Base-by-base conservation (phyloP, 2,113 vertebrate species). In the Fulica atra region DNA sequence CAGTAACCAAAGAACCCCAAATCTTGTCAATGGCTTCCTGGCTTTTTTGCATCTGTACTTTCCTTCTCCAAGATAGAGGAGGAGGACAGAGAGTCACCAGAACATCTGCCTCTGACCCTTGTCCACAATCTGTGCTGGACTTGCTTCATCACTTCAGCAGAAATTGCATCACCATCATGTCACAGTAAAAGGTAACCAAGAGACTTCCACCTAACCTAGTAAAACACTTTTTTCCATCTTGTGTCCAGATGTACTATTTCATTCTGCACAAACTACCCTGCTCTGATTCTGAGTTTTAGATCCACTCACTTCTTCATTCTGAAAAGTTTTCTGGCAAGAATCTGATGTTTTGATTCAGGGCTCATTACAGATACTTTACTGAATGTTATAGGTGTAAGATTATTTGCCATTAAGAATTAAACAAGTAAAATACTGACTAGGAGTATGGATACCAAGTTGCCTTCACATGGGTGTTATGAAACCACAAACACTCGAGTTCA, bases 171-270 rank as follows among this genome's bases (percentile, higher is more conserved):
- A 12, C 33, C 25, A 66, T 28, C 63, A 44, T 74, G 31, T 23
- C 56, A 36, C 36, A 9, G 8, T 26, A 71, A 66, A 70, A 90
- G 23, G 8, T 44, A 69, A 56, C 35, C 28, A 56, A 42, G n/a
- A 78, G 31, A 66, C 12, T 66, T 86, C 8, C 11, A 60, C 4
- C 3, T 10, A 35, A 0, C 23, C 38, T 0, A 35, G 13, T 11
- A 63, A 18, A 76, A 50, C 14, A 6, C 11, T 51, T 81, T 73
- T 71, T 66, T 20, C 28, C 31, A 54, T 23, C 46, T 35, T 64
- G 20, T 2, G 2, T 17, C 42, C 36, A 59, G 10, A 66, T 19
- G 31, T 8, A 70, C 19, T 46, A 66, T 24, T 63, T 50, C 12
- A 59, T 42, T 79, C 65, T 70, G 16, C 8, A 64, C 24, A 92